Conservation (phyloP, 2,113 vertebrate genomes). For the Eulemur macaco region DNA sequence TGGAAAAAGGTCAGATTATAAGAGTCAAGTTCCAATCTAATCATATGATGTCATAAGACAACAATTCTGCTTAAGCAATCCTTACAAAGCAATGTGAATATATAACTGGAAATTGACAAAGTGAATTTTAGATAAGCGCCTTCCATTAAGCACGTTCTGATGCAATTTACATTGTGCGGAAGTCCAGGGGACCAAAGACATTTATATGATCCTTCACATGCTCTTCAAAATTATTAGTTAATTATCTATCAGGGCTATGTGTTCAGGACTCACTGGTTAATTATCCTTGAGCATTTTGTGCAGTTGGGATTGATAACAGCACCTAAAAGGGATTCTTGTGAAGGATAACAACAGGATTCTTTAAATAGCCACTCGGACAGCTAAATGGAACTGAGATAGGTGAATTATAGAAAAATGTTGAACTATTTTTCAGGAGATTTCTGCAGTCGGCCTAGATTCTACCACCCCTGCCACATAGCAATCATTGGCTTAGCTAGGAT, state of each 20-base stretch:
- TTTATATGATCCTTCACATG: not conserved
- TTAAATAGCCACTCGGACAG: conserved; percentile 29
- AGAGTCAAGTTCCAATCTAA: conserved; percentile 35
- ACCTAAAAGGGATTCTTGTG: conserved; percentile 48
- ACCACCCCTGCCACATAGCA: conserved; percentile 55
- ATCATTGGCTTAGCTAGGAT: conserved; percentile 28
- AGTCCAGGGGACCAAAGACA: not conserved
- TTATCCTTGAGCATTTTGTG: conserved; percentile 27
- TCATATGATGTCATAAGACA: conserved; percentile 31
- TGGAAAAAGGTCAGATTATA: conserved; percentile 45
- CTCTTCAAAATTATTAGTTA: conserved; percentile 10
- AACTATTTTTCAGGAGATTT: conserved; percentile 28
- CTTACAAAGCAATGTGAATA: not conserved
- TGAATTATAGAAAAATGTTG: not conserved
- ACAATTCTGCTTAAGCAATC: not conserved
- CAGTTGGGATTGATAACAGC: conserved; percentile 37
- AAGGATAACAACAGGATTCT: conserved; percentile 63
- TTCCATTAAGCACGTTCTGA: conserved; percentile 16
- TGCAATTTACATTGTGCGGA: not conserved
- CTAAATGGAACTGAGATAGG: conserved; percentile 13
- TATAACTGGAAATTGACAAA: not conserved
- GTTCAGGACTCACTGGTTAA: conserved; percentile 33
- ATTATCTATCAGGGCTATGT: not conserved
- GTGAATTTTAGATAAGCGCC: not conserved
- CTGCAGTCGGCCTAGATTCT: conserved; percentile 62